These are phyloP conservation scores for Sebastes diploproa DNA, from an alignment of 2,797 vertebrate genomes.

Conservation along the genomic window DNA sequence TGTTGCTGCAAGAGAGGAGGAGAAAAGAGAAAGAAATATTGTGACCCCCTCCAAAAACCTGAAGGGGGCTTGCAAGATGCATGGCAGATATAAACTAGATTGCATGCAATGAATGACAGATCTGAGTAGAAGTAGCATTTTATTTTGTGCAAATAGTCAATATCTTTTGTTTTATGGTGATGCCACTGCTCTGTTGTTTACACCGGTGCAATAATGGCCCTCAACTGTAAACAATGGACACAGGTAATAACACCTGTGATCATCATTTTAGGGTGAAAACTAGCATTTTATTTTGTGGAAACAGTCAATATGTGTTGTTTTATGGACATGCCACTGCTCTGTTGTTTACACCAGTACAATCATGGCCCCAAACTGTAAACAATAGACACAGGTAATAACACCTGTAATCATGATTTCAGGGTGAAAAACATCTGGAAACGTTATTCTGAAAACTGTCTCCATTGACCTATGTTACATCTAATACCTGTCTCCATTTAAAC, in stretches of 20 bases:
- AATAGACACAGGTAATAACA: background rate
- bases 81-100: background rate
- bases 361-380: background rate
- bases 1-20: background rate
- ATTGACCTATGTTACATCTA: too few species aligned
- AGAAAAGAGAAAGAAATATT: background rate
- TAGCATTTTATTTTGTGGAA: too few species aligned
- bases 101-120: background rate
- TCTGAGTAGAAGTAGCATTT: background rate
- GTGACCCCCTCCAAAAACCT: conserved; percentile 4
- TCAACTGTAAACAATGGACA: background rate
- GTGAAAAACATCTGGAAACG: too few species aligned
- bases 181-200: background rate
- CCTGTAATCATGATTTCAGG: background rate
- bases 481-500: background rate
- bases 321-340: too few species aligned
- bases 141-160: background rate
- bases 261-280: background rate
- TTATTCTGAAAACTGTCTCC: background rate
- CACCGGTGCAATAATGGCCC: background rate
- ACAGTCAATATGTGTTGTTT: too few species aligned
- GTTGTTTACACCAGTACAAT: too few species aligned
- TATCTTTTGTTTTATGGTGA: background rate
- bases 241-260: background rate
- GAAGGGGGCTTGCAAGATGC: background rate